These are phyloP conservation scores for Athripsodes cinereus DNA, from an alignment of 2,888 invertebrate species.

Conservation along the genomic window DNA sequence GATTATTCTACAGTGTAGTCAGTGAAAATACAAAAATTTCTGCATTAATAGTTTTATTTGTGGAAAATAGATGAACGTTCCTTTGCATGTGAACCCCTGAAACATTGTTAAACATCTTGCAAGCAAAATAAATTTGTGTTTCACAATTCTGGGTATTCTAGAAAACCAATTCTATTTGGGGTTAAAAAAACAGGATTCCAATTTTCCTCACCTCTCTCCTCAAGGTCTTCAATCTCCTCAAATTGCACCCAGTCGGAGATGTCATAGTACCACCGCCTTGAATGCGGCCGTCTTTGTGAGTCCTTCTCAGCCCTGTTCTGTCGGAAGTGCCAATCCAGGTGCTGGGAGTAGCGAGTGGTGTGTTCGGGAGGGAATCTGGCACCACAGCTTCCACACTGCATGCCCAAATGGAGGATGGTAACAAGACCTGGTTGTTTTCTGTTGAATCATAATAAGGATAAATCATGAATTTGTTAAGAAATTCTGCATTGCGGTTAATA, in stretches of 20 bases:
- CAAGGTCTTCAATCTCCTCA: conserved; percentile 87
- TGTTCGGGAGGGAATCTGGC: conserved; percentile 87
- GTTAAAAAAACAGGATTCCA: no score
- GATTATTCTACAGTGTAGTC: no score
- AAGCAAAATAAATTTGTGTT: no score
- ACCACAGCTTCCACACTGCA: conserved; percentile 96
- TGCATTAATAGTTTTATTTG: no score
- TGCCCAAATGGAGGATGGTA: conserved; percentile 71
- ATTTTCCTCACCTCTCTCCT: conserved; percentile 86
- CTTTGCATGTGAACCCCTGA: no score
- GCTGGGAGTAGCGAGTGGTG: conserved; percentile 86
- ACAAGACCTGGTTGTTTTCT: conserved; percentile 72
- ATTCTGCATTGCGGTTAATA: no score
- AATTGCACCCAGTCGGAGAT: conserved; percentile 89
- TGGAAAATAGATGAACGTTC: no score
- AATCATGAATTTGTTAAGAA: no score
- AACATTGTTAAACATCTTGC: no score
- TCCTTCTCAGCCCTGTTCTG: conserved; percentile 87
- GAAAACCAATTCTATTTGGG: no score
- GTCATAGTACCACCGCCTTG: conserved; percentile 86
- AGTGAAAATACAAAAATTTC: no score
- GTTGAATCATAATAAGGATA: conserved; percentile 28
- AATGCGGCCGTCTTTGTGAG: conserved; percentile 75
- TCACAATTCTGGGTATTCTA: no score
- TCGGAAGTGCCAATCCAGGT: conserved; percentile 98